Percentiles rank a stretch among this genome's conserved stretches.
Conservation (phyloP, 2,113 vertebrate species). For the Megatriorchis doriae region DNA sequence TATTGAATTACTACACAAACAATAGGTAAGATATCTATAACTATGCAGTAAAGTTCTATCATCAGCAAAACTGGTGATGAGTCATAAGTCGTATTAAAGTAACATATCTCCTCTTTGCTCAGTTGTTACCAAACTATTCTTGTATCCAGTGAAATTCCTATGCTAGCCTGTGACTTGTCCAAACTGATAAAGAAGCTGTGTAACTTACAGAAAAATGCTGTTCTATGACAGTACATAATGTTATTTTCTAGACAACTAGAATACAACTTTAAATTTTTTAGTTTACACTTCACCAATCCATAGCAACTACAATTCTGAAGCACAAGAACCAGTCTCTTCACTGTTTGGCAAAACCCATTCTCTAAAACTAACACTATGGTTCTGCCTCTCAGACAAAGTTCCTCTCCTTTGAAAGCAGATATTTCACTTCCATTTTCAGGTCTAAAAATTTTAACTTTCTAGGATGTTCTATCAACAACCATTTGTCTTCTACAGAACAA, state of each 20-base stretch:
- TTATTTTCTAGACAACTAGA: neutral
- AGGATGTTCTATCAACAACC: neutral
- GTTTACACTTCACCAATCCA: neutral
- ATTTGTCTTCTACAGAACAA: neutral
- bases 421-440: neutral
- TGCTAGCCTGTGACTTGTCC: neutral
- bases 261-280: neutral
- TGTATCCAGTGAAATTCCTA: neutral
- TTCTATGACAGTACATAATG: neutral
- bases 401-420: neutral
- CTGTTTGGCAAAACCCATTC: neutral
- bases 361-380: neutral
- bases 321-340: neutral
- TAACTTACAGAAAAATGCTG: neutral
- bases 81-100: neutral
- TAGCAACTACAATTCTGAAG: neutral
- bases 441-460: neutral
- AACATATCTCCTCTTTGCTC: neutral
- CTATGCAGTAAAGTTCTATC: neutral
- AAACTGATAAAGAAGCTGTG: neutral
- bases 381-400: neutral
- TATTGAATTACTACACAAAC: slow-evolving; percentile 10
- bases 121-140: neutral
- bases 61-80: neutral
- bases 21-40: neutral